Evolutionary conservation across 2,113 vertebrate species (phyloP), one percentile per base, ranked within the genome.

Genomic region (Gallinago undulata): DNA sequence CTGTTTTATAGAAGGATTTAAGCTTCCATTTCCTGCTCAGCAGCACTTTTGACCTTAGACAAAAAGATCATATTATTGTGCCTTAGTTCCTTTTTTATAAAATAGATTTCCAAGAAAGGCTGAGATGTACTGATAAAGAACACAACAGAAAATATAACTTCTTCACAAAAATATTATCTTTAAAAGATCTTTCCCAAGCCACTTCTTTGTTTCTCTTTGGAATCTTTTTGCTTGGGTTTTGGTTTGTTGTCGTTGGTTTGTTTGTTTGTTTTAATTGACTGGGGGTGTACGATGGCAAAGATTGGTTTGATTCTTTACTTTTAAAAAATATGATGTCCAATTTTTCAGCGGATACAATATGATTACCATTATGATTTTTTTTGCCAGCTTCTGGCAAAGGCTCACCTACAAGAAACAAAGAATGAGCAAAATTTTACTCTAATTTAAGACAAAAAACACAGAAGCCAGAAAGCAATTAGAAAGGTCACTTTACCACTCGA

Each of bases 301-400:
- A 4, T 28, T 70, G 4, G 7, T 48, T 18, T 56, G 8, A 39
- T 21, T 79, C 35, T 47, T 77, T 75, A 2, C 1, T 62, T 64
- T 13, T 33, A 48, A 77, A 66, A 60, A 47, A 6, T 33, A 10
- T 21, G 19, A 33, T 37, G 0, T 16, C 17, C 60, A 24, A 30
- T 7, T 83, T 88, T 89, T 63, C 48, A 79, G 15, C 2, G 31
- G 39, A 24, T 83, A 4, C 2, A 3, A 43, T 31, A 45, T 7
- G 7, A 31, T 13, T 45, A 37, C 18, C 70, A 3, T 18, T 25
- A 48, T 28, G 4, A 3, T 30, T 30, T 15, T 41, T 62, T 50
- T 10, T 14, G 1, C 2, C n/a, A 41, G 1, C 3, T 86, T 56
- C 19, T 60, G 7, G 7, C 23, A 30, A 72, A 47, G 2, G 4